These are phyloP conservation scores for Nannobrachium achirus DNA, from an alignment of 2,113 vertebrate genomes.

Conservation along the genomic window DNA sequence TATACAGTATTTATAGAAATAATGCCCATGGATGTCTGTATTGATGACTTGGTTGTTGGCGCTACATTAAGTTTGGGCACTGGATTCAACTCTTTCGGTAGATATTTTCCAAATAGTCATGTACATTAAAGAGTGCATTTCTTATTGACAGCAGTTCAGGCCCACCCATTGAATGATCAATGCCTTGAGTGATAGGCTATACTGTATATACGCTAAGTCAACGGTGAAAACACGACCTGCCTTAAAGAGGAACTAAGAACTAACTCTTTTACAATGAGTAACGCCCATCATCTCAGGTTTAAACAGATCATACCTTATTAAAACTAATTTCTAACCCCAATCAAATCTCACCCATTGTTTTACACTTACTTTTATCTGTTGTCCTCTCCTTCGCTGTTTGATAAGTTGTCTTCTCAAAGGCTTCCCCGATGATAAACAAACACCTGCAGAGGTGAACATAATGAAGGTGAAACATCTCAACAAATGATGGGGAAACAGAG, in stretches of 20 bases:
- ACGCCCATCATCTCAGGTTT: background rate
- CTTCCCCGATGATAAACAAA: constrained; percentile 40
- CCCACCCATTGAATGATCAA: constrained; percentile 19
- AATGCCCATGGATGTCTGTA: constrained; percentile 37
- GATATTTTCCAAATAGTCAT: constrained; percentile 27
- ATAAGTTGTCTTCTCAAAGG: background rate
- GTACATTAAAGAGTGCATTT: constrained; percentile 17
- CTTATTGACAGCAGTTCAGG: constrained; percentile 9
- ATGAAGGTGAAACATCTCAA: background rate
- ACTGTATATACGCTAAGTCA: background rate
- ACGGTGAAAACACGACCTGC: constrained; percentile 33
- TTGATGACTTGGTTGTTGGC: constrained; percentile 33
- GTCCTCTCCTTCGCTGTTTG: background rate
- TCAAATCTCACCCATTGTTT: constrained; percentile 26
- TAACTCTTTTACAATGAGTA: constrained; percentile 39
- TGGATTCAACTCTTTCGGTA: constrained; percentile 27
- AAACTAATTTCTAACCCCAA: background rate
- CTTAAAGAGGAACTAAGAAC: constrained; percentile 61
- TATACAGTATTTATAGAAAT: constrained; percentile 44
- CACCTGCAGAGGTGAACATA: constrained; percentile 32
- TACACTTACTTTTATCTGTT: constrained; percentile 29
- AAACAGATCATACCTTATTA: background rate
- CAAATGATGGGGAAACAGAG: background rate
- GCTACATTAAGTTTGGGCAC: constrained; percentile 25
- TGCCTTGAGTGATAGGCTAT: constrained; percentile 42